Base-by-base conservation (phyloP, 2,797 vertebrate genomes). In the Capromys pilorides region DNA sequence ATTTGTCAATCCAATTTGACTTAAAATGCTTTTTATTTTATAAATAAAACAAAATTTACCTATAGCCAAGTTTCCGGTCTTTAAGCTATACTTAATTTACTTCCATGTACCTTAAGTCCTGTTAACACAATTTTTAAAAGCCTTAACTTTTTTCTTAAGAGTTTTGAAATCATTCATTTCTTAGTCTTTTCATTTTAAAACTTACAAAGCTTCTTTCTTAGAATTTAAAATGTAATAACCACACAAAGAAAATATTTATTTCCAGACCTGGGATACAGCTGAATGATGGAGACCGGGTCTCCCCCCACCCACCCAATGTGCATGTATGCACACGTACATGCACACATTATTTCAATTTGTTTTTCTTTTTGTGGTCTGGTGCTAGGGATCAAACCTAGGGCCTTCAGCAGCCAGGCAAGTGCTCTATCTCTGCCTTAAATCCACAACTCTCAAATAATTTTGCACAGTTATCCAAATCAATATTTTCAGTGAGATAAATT, bases 101-200 rank as follows among this genome's bases (percentile, higher is more conserved):
- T 93, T 91, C 64, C n/a, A 22, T 71, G 69, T 93, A 90, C 41
- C 19, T 78, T 71, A 49, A 71, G 33, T 79, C 69, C 82, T 86
- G 57, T 92, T 69, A 81, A 93, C 45, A 73, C 45, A 31, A 36
- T 39, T 90, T 88, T 71, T 54, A 79, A 91, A 91, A 12, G 5
- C 31, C 79, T 88, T 51, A 86, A 78, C 26, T 84, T 75, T 91
- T 87, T 84, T 28, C 66, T 66, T 90, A 49, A 64, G 49, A 79
- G 18, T 94, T 94, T 84, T 59, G 49, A 80, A 79, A 75, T n/a
- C 13, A 73, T 81, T 91, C 78, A 51, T 89, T 84, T 77, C 31
- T 93, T 59, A 75, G 66, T 64, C 73, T 66, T 66, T 45, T 62
- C 22, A 78, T 79, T 78, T 67, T 85, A 33, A 75, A 91, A 39